phyloP scores from a whole-genome alignment of 1,140 invertebrate genomes.

The Aphidius gifuensis region DNA sequence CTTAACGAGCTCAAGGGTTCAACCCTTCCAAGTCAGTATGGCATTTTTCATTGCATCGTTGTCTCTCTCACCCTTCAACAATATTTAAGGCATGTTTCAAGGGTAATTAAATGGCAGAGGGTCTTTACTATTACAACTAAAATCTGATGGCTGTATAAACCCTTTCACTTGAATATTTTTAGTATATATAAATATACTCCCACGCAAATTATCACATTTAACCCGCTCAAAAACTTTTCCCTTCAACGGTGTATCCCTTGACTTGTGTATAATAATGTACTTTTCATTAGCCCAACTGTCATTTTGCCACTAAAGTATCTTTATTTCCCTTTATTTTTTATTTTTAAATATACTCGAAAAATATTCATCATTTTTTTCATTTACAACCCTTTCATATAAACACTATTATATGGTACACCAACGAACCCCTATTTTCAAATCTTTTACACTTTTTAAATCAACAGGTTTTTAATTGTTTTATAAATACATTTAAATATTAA shows the following conservation, averaged over 20 bases:
- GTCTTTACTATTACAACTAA: not conserved
- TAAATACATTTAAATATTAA: too few relatives aligned
- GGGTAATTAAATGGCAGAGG: constrained; percentile 32
- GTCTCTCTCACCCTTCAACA: constrained; percentile 26
- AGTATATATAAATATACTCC: constrained; percentile 14
- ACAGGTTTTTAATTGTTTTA: not conserved
- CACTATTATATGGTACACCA: constrained; percentile 6
- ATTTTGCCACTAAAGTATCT: not conserved
- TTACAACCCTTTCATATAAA: constrained; percentile 20
- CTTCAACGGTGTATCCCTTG: constrained; percentile 12
- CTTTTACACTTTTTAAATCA: not conserved
- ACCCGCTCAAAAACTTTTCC: constrained; percentile 16
- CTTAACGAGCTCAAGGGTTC: constrained; percentile 24
- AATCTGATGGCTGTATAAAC: constrained; percentile 12
- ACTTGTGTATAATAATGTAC: constrained; percentile 25
- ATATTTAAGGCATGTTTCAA: constrained; percentile 35
- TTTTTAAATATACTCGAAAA: constrained; percentile 6
- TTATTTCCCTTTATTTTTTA: constrained; percentile 2
- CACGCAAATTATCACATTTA: constrained; percentile 33
- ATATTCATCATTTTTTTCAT: constrained; percentile 29
- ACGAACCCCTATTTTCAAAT: constrained; percentile 2
- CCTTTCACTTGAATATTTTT: not conserved
- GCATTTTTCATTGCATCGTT: constrained; percentile 19
- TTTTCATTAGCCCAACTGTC: constrained; percentile 31
- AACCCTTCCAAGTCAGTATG: constrained; percentile 25